These are phyloP conservation scores for Austrofundulus limnaeus DNA, from an alignment of 2,113 vertebrate species.

Conservation along the genomic window DNA sequence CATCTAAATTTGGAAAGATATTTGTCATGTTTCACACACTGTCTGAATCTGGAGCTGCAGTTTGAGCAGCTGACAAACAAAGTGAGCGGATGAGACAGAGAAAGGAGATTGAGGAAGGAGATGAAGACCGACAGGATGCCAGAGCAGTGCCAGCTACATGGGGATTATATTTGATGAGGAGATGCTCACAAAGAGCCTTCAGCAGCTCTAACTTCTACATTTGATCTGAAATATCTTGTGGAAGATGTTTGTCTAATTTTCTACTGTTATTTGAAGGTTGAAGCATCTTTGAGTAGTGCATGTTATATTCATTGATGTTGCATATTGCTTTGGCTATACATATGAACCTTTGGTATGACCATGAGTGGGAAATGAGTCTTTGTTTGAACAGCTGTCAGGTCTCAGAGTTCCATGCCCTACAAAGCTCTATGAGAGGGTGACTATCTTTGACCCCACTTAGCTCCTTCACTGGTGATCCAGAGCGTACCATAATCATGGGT, in stretches of 20 bases:
- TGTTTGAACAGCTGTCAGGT: constrained; percentile 82
- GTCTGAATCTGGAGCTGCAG: background rate
- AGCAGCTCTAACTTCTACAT: background rate
- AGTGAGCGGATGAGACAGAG: too few relatives aligned
- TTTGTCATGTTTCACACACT: too few relatives aligned
- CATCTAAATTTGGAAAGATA: too few relatives aligned
- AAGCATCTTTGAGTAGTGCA: background rate
- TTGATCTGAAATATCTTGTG: background rate
- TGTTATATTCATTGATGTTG: constrained; percentile 61
- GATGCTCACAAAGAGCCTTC: constrained; percentile 3
- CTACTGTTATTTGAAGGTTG: background rate
- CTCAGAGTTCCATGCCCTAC: constrained; percentile 46
- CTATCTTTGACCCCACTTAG: constrained; percentile 71
- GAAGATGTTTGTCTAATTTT: background rate
- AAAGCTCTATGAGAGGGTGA: constrained; percentile 56
- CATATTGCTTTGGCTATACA: constrained; percentile 49
- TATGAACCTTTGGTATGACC: constrained; percentile 45
- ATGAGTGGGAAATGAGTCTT: constrained; percentile 75
- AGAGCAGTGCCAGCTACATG: constrained; percentile 50
- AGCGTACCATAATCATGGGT: constrained; percentile 40
- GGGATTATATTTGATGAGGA: constrained; percentile 47
- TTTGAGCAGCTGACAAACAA: background rate
- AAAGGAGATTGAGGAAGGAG: background rate
- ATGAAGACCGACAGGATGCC: constrained; percentile 68
- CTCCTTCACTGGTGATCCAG: constrained; percentile 57